Base-by-base conservation (phyloP, 2,113 vertebrate genomes). In the Electrona antarctica region DNA sequence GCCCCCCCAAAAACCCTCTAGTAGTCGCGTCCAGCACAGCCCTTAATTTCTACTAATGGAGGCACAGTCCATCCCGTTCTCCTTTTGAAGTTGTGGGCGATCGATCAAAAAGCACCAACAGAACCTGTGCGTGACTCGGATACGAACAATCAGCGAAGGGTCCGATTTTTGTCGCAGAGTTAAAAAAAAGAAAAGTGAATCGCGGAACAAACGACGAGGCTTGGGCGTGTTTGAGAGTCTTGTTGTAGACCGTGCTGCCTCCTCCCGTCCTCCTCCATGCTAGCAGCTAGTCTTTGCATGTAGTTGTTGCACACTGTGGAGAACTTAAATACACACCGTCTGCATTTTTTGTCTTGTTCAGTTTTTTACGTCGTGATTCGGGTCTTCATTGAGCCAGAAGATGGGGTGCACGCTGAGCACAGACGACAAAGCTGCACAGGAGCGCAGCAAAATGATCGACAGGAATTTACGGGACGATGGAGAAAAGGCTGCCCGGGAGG, bases 371-470 rank as follows among this genome's bases (percentile, higher is more conserved):
- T 28, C 76, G 10, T 62, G 63, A 65, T 74, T 76, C 49, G 55
- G 63, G 77, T 67, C 76, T 41, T 41, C 33, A 0, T 78, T 8
- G 8, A 46, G 50, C 57, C 60, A 65, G 76, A 92, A 90, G 71
- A 98, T 99, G 97, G 97, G 97, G 78, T 99, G 97, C 86, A 98
- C 97, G 14, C 90, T 98, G 87, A 98, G 97, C 91, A 95, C 95
- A 67, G 97, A 96, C 90, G 97, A 99, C 91, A 98, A 98, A 93
- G 95, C 95, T 69, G 97, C 97, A 65, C 95, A 96, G 93, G 97
- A 98, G 88, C 92, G 97, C 79, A 98, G 97, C 80, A 97, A 98
- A 88, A 97, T 97, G 96, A 98, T 99, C 91, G 97, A 99, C 92
- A 89, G 95, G 63, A 99, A 99, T 84, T 91, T 99, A 71, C 92